Evolutionary conservation across 2,797 vertebrate genomes (phyloP).

Genomic region (Astyanax mexicanus): DNA sequence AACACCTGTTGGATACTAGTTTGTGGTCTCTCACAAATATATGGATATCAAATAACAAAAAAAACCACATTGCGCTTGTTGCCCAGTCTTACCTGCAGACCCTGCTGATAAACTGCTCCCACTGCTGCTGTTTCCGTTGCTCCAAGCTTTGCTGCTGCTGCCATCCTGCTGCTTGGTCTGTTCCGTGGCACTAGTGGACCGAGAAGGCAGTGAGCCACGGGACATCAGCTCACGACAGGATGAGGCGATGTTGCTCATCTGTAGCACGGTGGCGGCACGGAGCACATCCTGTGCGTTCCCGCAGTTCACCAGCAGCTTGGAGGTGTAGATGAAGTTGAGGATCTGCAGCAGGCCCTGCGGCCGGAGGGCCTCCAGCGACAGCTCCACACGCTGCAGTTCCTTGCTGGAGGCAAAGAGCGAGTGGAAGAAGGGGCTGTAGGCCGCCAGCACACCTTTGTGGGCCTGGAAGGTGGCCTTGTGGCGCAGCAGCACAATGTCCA

Average conservation of each 20-base stretch:
- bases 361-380: slow-evolving; percentile 92
- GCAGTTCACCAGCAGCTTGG: slow-evolving; percentile 92
- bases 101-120: slow-evolving; percentile 50
- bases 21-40: too few relatives aligned
- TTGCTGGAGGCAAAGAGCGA: slow-evolving; percentile 97
- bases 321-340: slow-evolving; percentile 99
- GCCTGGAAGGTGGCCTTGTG: slow-evolving; percentile 95
- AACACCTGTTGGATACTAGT: too few relatives aligned
- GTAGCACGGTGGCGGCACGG: slow-evolving; percentile 91
- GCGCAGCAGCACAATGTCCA: slow-evolving; percentile 95
- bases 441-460: slow-evolving; percentile 96
- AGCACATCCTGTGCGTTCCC: slow-evolving; percentile 93
- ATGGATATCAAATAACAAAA: background rate
- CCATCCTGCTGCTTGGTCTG: slow-evolving; percentile 58
- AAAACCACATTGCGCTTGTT: background rate
- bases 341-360: slow-evolving; percentile 95
- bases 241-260: slow-evolving; percentile 93
- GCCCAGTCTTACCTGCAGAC: background rate
- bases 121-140: slow-evolving; percentile 36
- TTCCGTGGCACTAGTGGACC: slow-evolving; percentile 70
- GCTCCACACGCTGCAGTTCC: slow-evolving; percentile 92
- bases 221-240: slow-evolving; percentile 94
- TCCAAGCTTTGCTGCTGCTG: slow-evolving; percentile 29
- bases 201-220: slow-evolving; percentile 85
- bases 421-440: slow-evolving; percentile 98